Conservation (phyloP, 53 echinoderm and acorn worm species). For the Stichopus horrens region DNA sequence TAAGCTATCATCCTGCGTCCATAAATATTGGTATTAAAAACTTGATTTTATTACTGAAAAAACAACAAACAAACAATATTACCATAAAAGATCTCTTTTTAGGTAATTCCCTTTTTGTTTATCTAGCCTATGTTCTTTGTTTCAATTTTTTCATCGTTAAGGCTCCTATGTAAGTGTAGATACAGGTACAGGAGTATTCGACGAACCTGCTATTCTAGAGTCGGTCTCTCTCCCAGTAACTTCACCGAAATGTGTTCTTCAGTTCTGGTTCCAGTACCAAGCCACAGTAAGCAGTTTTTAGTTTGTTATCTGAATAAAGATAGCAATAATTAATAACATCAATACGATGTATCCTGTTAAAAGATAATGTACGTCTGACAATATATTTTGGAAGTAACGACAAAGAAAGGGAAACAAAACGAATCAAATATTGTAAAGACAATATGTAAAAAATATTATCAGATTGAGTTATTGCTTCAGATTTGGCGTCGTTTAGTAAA, state of each 20-base stretch:
- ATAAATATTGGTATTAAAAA: no score
- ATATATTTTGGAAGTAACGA: neutral
- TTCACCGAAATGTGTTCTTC: conserved; percentile 64
- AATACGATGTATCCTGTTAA: no score
- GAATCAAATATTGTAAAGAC: neutral
- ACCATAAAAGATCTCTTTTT: no score
- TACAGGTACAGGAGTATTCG: conserved; percentile 68
- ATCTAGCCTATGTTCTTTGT: neutral
- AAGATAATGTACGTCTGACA: neutral
- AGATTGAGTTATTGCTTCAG: no score
- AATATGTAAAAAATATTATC: neutral
- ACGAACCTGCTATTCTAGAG: conserved; percentile 59
- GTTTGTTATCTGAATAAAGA: neutral
- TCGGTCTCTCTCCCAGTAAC: conserved; percentile 67
- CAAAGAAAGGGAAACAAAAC: neutral
- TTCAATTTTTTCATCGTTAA: neutral
- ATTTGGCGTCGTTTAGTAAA: no score
- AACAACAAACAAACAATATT: no score
- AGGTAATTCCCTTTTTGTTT: no score
- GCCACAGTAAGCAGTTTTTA: conserved; percentile 24
- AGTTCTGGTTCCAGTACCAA: conserved; percentile 81
- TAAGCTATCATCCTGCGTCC: no score
- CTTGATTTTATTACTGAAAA: no score
- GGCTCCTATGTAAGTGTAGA: conserved; percentile 79
- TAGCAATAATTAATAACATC: neutral